A percentile compares a stretch with the other conserved stretches of the same genome.
These are phyloP conservation scores for Gobiocypris rarus DNA, from an alignment of 2,113 vertebrate species.

Conservation along the genomic window DNA sequence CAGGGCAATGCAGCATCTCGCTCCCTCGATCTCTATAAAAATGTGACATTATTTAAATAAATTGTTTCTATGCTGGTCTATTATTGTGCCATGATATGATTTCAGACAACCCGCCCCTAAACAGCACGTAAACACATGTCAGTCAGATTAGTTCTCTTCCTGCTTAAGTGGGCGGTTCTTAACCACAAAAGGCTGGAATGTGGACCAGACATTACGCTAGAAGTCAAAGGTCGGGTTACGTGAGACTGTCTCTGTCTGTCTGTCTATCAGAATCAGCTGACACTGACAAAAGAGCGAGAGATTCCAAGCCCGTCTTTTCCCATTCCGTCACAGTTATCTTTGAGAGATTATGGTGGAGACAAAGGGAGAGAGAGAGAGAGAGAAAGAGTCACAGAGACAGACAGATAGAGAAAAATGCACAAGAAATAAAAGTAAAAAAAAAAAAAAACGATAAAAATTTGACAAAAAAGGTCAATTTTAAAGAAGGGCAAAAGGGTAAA, in stretches of 20 bases:
- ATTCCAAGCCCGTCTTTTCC: constrained; percentile 47
- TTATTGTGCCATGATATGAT: neutral
- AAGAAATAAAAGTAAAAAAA: neutral
- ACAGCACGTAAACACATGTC: neutral
- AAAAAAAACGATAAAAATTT: no score
- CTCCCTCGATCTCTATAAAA: no score
- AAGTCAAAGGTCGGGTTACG: neutral
- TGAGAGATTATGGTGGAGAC: constrained; percentile 74
- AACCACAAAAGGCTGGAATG: neutral
- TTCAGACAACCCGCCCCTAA: neutral
- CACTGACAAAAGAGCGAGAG: constrained; percentile 16
- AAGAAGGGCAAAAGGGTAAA: neutral
- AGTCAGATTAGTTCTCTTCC: neutral
- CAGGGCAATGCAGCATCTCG: no score
- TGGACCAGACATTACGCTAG: neutral
- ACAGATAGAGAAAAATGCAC: neutral
- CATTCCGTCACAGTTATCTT: constrained; percentile 71
- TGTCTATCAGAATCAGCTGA: neutral
- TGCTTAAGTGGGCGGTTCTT: neutral
- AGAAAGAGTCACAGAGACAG: constrained; percentile 25
- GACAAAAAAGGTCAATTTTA: neutral
- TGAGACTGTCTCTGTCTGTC: neutral
- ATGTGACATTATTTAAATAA: neutral
- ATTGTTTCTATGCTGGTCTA: neutral
- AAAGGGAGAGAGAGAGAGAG: constrained; percentile 56